phyloP scores from a whole-genome alignment of 37 sponge, comb jelly and placozoan species.

The Petrosia ficiformis region DNA sequence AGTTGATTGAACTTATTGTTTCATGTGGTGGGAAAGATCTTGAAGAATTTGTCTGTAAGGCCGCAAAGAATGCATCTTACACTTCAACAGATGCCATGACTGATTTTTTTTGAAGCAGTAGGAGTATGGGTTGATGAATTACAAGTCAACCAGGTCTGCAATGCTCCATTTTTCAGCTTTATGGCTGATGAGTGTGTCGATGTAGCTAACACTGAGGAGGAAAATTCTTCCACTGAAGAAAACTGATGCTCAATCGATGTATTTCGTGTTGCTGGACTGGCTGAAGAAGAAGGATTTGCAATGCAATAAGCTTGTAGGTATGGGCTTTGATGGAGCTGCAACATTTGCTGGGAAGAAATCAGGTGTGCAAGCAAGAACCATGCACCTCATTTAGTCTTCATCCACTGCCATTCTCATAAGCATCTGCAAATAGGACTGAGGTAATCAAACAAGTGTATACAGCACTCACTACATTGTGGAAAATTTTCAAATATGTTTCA shows the following conservation, averaged over 20 bases:
- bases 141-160: conserved; percentile 42
- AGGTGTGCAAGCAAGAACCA: conserved; percentile 43
- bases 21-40: conserved; percentile 57
- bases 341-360: conserved; percentile 59
- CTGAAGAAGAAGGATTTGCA: conserved; percentile 52
- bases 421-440: conserved; percentile 13
- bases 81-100: conserved; percentile 57
- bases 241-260: background rate
- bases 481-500: background rate
- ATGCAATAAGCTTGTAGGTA: conserved; percentile 32
- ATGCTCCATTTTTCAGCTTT: conserved; percentile 43
- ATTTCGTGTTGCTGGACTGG: conserved; percentile 41
- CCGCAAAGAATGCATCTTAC: conserved; percentile 61
- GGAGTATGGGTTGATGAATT: conserved; percentile 58
- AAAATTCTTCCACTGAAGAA: background rate
- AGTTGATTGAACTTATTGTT: conserved; percentile 62
- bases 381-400: conserved; percentile 60
- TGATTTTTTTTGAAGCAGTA: conserved; percentile 51
- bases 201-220: conserved; percentile 71
- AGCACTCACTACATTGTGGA: conserved; percentile 23
- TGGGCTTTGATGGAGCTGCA: conserved; percentile 68
- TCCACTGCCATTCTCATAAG: conserved; percentile 46
- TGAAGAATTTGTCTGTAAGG: conserved; percentile 36
- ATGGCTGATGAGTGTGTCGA: conserved; percentile 77
- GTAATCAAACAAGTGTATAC: conserved; percentile 25